A percentile compares a stretch with the other conserved stretches of the same genome.
These are phyloP conservation scores for Entomobrya multifasciata DNA, from an alignment of 2,888 invertebrate genomes.

Conservation along the genomic window DNA sequence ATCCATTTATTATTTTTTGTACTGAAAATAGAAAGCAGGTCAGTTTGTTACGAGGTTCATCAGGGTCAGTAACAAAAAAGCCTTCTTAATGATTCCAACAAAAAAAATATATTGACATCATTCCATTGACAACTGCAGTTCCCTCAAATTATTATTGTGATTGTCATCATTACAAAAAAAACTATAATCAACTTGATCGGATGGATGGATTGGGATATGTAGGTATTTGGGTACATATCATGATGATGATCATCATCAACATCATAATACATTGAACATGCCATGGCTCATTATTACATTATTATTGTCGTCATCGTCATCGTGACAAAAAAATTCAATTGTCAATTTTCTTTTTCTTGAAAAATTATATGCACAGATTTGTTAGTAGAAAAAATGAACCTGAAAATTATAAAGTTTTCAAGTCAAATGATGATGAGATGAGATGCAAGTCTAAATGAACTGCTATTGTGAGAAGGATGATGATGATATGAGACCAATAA, in stretches of 20 bases:
- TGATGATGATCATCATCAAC: conserved; percentile 30
- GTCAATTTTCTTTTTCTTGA: conserved; percentile 36
- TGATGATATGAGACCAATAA: no score
- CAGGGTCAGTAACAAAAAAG: conserved; percentile 44
- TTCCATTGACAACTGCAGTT: conserved; percentile 24
- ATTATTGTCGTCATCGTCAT: conserved; percentile 48
- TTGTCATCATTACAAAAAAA: not conserved
- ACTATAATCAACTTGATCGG: conserved; percentile 12
- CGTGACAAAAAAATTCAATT: conserved; percentile 66
- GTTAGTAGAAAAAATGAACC: conserved; percentile 44
- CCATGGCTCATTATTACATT: conserved; percentile 49
- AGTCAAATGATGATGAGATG: no score
- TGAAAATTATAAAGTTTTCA: conserved; percentile 45
- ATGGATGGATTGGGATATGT: no score
- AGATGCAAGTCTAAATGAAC: conserved; percentile 53
- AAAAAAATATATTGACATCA: conserved; percentile 19
- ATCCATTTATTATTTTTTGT: not conserved
- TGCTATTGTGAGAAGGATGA: conserved; percentile 55
- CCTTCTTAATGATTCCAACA: conserved; percentile 33
- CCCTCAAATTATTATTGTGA: not conserved
- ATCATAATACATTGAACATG: not conserved
- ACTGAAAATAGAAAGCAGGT: conserved; percentile 33
- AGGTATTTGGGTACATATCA: not conserved
- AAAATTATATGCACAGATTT: conserved; percentile 43
- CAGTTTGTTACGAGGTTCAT: conserved; percentile 49